Evolutionary conservation across 2,797 vertebrate genomes (phyloP), one percentile per base, ranked within the genome.

Genomic region (Pangasius mekongensis): DNA sequence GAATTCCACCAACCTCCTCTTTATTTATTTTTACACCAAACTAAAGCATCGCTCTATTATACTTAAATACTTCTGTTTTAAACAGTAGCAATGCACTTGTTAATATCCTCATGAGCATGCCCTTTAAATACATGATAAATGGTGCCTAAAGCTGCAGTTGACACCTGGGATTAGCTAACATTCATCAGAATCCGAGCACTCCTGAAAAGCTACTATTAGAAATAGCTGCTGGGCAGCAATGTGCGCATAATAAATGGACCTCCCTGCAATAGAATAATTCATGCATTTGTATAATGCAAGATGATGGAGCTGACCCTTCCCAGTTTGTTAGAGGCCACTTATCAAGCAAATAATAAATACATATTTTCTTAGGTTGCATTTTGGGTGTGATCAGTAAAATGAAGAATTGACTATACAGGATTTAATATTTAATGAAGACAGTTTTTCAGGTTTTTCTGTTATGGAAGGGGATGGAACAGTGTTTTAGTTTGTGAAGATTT

Each of bases 91-190:
- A 84, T 56, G 36, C 69, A 81, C 86, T 91, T 92, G 91, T 92
- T 92, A 92, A 93, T 92, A 93, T 93, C 92, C 89, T 90, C 90
- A 89, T 86, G 83, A 86, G 91, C 89, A 90, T 77, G 87, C 92
- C 91, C 86, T 67, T 93, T 94, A 88, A 91, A 91, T 87, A 90
- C 80, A 87, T 52, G 86, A 93, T 91, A 3, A 39, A 92, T 94
- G 92, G 93, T 93, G 91, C 89, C 89, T 84, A 86, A 90, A 91
- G 89, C 83, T 60, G 73, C 88, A 88, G 80, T 92, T 93, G 92
- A 94, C 91, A 94, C 94, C 78, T 86, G 80, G 92, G 92, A 90
- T 94, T 94, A 94, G 91, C 80, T 60, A 71, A 91, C 85, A 90
- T 90, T 82, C 87, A 92, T 93, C 93, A 85, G 89, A 91, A 91